Conservation (phyloP, 2,888 invertebrate species). For the Lasiommata megera region DNA sequence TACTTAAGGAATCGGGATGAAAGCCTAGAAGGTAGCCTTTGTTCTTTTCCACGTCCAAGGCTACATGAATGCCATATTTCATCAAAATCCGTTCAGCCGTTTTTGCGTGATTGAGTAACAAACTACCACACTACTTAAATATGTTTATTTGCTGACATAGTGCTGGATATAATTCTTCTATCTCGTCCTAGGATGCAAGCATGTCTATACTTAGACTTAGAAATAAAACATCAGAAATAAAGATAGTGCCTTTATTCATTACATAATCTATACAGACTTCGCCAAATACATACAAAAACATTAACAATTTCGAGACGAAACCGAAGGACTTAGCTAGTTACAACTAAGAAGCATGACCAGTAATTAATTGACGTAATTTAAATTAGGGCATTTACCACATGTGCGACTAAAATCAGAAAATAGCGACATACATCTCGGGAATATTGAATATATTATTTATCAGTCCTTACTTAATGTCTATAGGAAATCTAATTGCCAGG, state of each 20-base stretch:
- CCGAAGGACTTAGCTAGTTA: conserved; percentile 38
- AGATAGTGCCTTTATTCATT: conserved; percentile 76
- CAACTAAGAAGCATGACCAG: conserved; percentile 30
- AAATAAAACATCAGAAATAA: conserved; percentile 44
- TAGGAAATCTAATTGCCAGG: conserved; percentile 34
- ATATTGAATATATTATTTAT: conserved; percentile 49
- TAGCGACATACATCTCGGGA: conserved; percentile 40
- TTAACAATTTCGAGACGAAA: conserved; percentile 65
- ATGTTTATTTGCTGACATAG: no score
- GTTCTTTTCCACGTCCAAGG: no score
- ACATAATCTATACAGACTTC: conserved; percentile 73
- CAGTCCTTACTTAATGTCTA: conserved; percentile 78
- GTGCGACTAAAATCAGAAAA: conserved; percentile 39
- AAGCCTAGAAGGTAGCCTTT: no score
- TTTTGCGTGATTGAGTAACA: no score
- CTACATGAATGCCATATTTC: no score
- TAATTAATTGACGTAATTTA: conserved; percentile 38
- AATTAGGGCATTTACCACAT: conserved; percentile 47
- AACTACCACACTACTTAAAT: no score
- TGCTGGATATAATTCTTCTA: no score
- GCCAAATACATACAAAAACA: conserved; percentile 73
- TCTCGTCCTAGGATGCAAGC: no score
- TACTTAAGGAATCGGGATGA: no score
- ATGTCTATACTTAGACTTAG: no score
- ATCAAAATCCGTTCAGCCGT: no score